A percentile compares a stretch with the other conserved stretches of the same genome.
phyloP scores from a whole-genome alignment of 2,113 vertebrate genomes.

The Vireo altiloquus region DNA sequence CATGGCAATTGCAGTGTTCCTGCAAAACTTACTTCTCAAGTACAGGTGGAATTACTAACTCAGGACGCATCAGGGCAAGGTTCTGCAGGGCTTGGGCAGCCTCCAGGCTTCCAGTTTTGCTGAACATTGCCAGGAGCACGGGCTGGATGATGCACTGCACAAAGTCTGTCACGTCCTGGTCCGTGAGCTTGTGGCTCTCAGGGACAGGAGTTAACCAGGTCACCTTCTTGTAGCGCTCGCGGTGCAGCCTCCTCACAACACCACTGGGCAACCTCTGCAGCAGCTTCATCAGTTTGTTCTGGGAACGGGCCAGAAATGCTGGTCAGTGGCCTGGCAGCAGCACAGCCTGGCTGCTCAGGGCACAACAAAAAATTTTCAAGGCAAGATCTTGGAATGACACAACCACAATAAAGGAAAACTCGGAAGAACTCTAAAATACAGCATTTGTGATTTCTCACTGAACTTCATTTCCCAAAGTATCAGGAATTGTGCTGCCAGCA shows the following conservation, averaged over 20 bases:
- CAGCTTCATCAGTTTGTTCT: constrained; percentile 99
- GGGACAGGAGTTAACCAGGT: constrained; percentile 93
- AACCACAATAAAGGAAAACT: not conserved
- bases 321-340: not conserved
- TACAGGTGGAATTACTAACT: constrained; percentile 95
- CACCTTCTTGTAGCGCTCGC: constrained; percentile 90
- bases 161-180: constrained; percentile 92
- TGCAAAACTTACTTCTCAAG: constrained; percentile 87
- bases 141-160: constrained; percentile 96
- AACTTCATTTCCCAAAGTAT: not conserved
- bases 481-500: not conserved
- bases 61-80: constrained; percentile 94
- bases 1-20: rapidly evolving
- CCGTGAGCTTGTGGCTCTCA: constrained; percentile 90
- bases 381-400: not conserved
- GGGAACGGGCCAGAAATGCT: constrained; percentile 19
- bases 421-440: not conserved
- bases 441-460: not conserved
- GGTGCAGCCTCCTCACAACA: constrained; percentile 90
- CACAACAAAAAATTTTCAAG: not conserved
- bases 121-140: constrained; percentile 98
- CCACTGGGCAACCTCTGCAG: constrained; percentile 90
- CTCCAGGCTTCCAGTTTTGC: constrained; percentile 96
- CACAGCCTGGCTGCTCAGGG: not conserved
- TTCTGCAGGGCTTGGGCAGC: constrained; percentile 97